These are phyloP conservation scores for Chrysochloris asiatica DNA, from an alignment of 2,113 vertebrate species.

Conservation along the genomic window DNA sequence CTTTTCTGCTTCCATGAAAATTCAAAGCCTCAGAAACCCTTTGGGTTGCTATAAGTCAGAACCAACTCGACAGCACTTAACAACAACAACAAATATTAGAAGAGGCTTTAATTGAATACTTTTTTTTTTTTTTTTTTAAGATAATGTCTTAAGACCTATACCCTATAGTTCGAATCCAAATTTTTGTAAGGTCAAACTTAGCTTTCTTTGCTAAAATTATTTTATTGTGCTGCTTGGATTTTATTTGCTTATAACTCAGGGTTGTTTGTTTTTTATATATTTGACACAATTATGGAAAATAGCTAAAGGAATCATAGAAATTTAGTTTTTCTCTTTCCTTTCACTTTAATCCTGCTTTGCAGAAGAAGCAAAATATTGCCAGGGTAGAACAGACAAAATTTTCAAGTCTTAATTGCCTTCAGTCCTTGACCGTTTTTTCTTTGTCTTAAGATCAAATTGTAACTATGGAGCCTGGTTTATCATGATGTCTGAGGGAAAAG, in stretches of 20 bases:
- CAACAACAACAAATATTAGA: no score
- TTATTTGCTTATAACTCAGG: neutral
- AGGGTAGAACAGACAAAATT: constrained; percentile 67
- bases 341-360: constrained; percentile 61
- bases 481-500: constrained; percentile 48
- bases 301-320: neutral
- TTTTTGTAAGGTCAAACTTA: neutral
- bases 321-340: neutral
- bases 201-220: neutral
- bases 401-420: constrained; percentile 68
- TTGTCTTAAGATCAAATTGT: constrained; percentile 76
- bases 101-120: neutral
- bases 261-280: neutral
- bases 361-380: constrained; percentile 70
- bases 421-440: constrained; percentile 70
- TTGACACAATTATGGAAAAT: neutral
- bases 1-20: no score
- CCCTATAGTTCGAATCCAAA: neutral
- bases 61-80: no score
- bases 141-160: neutral
- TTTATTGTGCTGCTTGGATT: constrained; percentile 18
- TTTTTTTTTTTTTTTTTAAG: neutral
- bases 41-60: no score
- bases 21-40: no score
- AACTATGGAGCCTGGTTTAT: constrained; percentile 60